These are phyloP conservation scores for Anarrhichthys ocellatus DNA, from an alignment of 2,113 vertebrate genomes.

Conservation along the genomic window DNA sequence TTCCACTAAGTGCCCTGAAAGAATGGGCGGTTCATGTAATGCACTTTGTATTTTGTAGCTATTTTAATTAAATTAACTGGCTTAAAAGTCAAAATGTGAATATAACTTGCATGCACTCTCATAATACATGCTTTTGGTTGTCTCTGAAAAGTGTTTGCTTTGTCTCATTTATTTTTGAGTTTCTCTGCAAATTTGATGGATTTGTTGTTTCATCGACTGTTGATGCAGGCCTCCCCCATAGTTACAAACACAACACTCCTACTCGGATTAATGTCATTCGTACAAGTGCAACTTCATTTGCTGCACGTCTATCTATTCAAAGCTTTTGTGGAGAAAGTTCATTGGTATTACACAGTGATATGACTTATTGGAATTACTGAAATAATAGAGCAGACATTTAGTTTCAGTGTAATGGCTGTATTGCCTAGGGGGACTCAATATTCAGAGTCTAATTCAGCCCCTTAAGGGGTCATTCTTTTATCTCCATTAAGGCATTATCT, in stretches of 20 bases:
- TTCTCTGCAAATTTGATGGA: not conserved
- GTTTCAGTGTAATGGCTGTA: constrained; percentile 27
- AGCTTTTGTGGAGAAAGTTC: constrained; percentile 2
- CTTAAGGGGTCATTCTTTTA: constrained; percentile 67
- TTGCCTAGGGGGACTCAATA: constrained; percentile 54
- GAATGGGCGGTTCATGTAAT: not conserved
- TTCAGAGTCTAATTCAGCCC: constrained; percentile 47
- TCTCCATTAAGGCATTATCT: constrained; percentile 63
- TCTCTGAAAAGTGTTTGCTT: constrained; percentile 6
- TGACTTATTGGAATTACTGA: constrained; percentile 35
- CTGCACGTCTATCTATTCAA: constrained; percentile 5
- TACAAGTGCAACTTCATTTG: not conserved
- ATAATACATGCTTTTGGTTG: not conserved
- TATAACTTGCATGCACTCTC: not conserved
- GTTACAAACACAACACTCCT: not conserved
- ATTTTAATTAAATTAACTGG: not conserved
- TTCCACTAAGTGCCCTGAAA: not conserved
- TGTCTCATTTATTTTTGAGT: not conserved
- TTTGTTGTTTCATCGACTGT: constrained; percentile 1
- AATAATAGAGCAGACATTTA: constrained; percentile 42
- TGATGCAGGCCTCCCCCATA: not conserved
- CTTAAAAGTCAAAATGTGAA: not conserved
- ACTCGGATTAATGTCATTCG: not conserved
- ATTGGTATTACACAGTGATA: constrained; percentile 25
- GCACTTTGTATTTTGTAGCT: not conserved